A percentile compares a stretch with the other conserved stretches of the same genome.
These are phyloP conservation scores for Himalopsyche japonica DNA, from an alignment of 2,888 invertebrate genomes.

Conservation along the genomic window DNA sequence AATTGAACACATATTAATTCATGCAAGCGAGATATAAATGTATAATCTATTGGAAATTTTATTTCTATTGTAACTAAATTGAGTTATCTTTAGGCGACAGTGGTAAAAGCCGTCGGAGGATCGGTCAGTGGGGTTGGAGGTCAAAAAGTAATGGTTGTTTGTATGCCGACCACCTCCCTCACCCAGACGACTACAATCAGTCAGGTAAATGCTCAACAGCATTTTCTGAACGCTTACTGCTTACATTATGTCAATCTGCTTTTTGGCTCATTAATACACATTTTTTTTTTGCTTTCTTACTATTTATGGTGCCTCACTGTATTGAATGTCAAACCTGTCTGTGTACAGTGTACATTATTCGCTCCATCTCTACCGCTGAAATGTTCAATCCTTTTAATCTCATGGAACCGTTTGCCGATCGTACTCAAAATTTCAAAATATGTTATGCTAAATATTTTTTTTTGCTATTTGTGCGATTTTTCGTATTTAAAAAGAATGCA, in stretches of 20 bases:
- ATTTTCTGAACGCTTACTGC: not conserved
- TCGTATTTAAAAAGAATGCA: no score
- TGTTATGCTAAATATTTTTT: no score
- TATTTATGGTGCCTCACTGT: no score
- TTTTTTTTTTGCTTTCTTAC: not conserved
- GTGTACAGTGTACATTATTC: no score
- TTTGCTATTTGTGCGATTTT: no score
- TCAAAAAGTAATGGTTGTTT: slow-evolving; percentile 58
- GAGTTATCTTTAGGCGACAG: slow-evolving; percentile 23
- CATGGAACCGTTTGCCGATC: no score
- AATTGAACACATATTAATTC: no score
- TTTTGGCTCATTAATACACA: not conserved
- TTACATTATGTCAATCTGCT: not conserved
- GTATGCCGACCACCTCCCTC: slow-evolving; percentile 48
- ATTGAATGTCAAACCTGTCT: no score
- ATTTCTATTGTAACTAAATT: not conserved
- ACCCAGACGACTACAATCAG: slow-evolving; percentile 25
- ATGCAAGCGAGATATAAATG: no score
- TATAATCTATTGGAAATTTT: not conserved
- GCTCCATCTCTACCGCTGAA: no score
- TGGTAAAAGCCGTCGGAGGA: slow-evolving; percentile 38
- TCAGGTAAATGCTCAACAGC: slow-evolving; percentile 27
- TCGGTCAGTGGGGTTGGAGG: slow-evolving; percentile 39
- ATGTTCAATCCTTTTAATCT: no score
- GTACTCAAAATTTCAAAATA: no score